These are phyloP conservation scores for Protonemura montana DNA, from an alignment of 2,888 invertebrate genomes.

Conservation along the genomic window DNA sequence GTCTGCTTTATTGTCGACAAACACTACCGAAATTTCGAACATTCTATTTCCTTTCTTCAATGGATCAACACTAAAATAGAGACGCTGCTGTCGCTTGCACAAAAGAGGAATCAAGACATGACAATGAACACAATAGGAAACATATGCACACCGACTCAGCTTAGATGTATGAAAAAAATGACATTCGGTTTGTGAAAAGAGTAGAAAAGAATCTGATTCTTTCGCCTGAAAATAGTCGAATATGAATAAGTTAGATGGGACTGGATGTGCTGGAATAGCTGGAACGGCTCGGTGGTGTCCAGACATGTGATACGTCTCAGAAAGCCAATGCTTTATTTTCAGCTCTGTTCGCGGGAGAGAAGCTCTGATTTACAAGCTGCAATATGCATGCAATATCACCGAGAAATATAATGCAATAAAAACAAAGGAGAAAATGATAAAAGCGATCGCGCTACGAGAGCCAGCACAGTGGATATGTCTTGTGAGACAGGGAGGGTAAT, in stretches of 20 bases:
- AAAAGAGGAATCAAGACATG: not conserved
- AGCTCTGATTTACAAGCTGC: not conserved
- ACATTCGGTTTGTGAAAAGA: not conserved
- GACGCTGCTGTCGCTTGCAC: not conserved
- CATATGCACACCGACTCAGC: not conserved
- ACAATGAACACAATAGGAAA: constrained; percentile 12
- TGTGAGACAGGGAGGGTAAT: not conserved
- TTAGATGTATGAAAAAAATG: not conserved
- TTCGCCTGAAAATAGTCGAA: not conserved
- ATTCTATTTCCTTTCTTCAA: not conserved
- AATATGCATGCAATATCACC: not conserved
- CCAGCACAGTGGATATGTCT: not conserved
- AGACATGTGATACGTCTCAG: not conserved
- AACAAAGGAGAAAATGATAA: not conserved
- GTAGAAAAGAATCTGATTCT: not conserved
- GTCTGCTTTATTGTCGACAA: not conserved
- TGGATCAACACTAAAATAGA: not conserved
- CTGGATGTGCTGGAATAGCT: not conserved
- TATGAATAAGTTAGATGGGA: not conserved
- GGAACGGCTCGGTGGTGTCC: not conserved
- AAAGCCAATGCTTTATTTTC: not conserved
- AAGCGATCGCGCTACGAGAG: not conserved
- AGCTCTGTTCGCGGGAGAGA: not conserved
- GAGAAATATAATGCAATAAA: not conserved
- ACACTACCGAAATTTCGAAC: not conserved